These are phyloP conservation scores for Dromas ardeola DNA, from an alignment of 2,113 vertebrate species.

Conservation along the genomic window DNA sequence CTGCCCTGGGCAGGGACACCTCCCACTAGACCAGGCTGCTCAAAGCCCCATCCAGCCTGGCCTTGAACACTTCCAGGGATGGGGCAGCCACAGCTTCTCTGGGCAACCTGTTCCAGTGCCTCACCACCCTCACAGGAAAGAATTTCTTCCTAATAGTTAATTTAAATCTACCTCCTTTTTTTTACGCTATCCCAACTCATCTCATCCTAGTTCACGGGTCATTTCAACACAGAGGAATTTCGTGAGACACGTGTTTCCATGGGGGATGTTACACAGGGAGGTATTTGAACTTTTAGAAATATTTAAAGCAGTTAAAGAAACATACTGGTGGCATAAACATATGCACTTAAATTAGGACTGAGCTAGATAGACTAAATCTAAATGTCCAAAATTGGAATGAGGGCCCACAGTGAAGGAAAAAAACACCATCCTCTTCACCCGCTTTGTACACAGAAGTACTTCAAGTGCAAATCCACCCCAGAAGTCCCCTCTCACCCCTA, in stretches of 20 bases:
- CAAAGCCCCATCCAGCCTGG: neutral
- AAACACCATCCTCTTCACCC: rapidly evolving
- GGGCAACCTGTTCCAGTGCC: neutral
- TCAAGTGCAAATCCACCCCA: neutral
- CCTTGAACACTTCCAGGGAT: neutral
- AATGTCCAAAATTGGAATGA: neutral
- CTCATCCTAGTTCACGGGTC: neutral
- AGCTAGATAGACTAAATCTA: neutral
- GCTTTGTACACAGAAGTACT: neutral
- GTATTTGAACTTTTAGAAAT: neutral
- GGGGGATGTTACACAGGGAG: neutral
- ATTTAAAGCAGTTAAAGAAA: neutral
- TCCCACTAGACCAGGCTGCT: neutral
- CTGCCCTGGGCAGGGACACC: neutral
- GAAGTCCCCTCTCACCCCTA: neutral
- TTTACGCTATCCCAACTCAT: neutral
- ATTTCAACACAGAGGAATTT: neutral
- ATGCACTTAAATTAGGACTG: neutral
- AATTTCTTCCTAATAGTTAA: neutral
- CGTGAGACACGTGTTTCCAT: neutral
- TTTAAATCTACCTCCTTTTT: neutral
- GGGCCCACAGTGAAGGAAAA: neutral
- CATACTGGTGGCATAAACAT: neutral
- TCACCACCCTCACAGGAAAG: neutral
- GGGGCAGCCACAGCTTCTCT: neutral